phyloP scores from a whole-genome alignment of 2,113 vertebrate genomes.

The Phainopepla nitens region DNA sequence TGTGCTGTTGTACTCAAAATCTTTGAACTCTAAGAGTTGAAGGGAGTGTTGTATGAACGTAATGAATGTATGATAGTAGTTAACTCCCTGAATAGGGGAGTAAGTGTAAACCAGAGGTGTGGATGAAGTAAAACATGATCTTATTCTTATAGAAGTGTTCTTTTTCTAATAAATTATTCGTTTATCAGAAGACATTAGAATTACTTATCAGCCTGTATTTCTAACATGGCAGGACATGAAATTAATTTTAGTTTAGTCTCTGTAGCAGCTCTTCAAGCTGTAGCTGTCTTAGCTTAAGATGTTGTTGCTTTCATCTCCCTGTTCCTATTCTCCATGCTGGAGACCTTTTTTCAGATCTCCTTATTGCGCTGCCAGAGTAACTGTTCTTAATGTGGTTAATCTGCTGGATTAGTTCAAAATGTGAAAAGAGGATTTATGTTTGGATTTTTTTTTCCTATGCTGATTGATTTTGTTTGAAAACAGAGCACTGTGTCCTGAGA shows the following conservation, averaged over 20 bases:
- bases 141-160: not conserved
- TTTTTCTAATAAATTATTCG: not conserved
- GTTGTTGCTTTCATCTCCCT: not conserved
- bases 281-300: not conserved
- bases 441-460: not conserved
- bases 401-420: not conserved
- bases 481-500: not conserved
- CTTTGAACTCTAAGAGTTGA: not conserved
- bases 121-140: not conserved
- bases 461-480: not conserved
- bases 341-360: not conserved
- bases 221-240: not conserved
- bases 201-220: not conserved
- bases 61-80: not conserved
- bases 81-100: not conserved
- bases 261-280: not conserved
- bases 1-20: not conserved
- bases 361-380: not conserved
- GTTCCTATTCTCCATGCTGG: not conserved
- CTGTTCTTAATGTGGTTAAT: not conserved
- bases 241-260: not conserved
- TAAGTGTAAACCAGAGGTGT: not conserved
- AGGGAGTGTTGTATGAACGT: not conserved
- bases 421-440: not conserved
- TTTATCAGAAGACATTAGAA: not conserved